These are phyloP conservation scores for Scalopus aquaticus DNA, from an alignment of 2,113 vertebrate species.

Conservation along the genomic window DNA sequence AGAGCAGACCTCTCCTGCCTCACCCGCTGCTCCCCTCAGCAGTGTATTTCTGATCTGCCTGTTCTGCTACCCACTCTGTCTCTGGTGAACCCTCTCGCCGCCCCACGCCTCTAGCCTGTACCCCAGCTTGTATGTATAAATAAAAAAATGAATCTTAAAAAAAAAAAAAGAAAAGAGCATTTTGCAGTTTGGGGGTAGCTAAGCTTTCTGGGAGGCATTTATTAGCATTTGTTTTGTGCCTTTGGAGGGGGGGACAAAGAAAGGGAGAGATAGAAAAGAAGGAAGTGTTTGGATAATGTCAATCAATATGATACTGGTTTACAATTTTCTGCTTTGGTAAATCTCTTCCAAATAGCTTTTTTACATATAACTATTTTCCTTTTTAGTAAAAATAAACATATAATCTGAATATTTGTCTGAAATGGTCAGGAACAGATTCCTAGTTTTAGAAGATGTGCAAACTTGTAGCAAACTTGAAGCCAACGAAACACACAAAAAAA, in stretches of 20 bases:
- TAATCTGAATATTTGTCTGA: neutral
- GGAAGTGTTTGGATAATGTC: neutral
- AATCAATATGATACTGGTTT: neutral
- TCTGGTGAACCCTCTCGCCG: too few relatives aligned
- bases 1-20: too few relatives aligned
- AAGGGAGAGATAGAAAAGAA: conserved; percentile 8
- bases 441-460: neutral
- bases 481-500: neutral
- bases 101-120: too few relatives aligned
- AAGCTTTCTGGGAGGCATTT: neutral
- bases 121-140: too few relatives aligned
- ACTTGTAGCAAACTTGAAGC: neutral
- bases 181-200: neutral
- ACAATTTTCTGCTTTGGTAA: neutral
- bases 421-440: neutral
- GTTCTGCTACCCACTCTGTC: too few relatives aligned
- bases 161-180: too few relatives aligned
- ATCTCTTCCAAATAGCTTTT: neutral
- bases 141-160: too few relatives aligned
- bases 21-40: too few relatives aligned
- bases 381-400: neutral
- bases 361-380: neutral
- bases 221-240: neutral
- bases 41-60: too few relatives aligned
- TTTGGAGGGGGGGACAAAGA: neutral